phyloP scores from a whole-genome alignment of 2,797 vertebrate genomes.

The Danio tinwini region DNA sequence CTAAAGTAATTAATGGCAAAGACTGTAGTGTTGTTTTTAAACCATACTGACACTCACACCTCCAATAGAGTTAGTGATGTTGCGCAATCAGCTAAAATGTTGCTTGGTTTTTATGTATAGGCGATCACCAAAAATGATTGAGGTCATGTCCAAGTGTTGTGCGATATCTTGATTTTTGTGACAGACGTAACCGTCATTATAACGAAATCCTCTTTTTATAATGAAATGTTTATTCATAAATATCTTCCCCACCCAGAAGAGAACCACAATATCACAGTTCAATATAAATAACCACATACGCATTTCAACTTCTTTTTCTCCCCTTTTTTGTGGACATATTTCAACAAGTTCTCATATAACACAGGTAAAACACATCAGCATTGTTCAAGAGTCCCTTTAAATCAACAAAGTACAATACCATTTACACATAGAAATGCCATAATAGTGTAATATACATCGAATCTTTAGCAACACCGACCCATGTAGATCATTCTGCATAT shows the following conservation, averaged over 20 bases:
- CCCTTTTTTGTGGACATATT: conserved; percentile 40
- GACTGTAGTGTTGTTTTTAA: too few relatives aligned
- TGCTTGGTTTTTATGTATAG: too few relatives aligned
- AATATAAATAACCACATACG: conserved; percentile 71
- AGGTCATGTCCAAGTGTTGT: too few relatives aligned
- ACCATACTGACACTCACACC: too few relatives aligned
- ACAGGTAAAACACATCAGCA: conserved; percentile 62
- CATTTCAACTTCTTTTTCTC: conserved; percentile 53
- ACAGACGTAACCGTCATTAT: conserved; percentile 12
- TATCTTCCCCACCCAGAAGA: conserved; percentile 67
- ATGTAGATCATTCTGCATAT: conserved; percentile 45
- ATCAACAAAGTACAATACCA: conserved; percentile 64
- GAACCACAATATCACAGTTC: conserved; percentile 70
- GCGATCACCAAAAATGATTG: too few relatives aligned
- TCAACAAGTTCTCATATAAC: conserved; percentile 59
- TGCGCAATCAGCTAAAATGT: too few relatives aligned
- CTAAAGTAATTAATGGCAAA: too few relatives aligned
- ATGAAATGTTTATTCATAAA: conserved; percentile 76
- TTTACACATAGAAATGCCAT: conserved; percentile 64
- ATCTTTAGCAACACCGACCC: conserved; percentile 52
- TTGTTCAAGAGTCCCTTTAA: conserved; percentile 65
- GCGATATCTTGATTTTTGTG: too few relatives aligned
- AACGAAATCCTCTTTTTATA: conserved; percentile 62
- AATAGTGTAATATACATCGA: conserved; percentile 62
- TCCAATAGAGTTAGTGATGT: too few relatives aligned